Conservation (phyloP, 2,113 vertebrate species). For the Corythornis madagascariensis region DNA sequence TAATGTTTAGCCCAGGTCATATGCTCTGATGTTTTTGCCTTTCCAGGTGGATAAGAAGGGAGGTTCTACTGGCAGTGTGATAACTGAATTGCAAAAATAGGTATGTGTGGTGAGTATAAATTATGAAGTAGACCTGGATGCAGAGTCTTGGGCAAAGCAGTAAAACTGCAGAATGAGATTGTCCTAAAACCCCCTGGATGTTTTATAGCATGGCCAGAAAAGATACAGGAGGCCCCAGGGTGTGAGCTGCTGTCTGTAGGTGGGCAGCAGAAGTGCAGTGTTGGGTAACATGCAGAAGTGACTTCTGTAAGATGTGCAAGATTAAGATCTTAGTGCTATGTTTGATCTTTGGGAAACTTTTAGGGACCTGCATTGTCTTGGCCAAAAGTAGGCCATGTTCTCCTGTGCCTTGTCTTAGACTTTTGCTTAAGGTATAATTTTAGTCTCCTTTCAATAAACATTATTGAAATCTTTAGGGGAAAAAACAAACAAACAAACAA, state of each 20-base stretch:
- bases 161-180: not conserved
- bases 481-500: not conserved
- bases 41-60: not conserved
- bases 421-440: not conserved
- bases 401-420: not conserved
- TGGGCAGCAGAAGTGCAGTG: not conserved
- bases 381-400: not conserved
- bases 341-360: not conserved
- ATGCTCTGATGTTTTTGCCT: not conserved
- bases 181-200: not conserved
- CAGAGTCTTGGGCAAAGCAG: not conserved
- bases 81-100: not conserved
- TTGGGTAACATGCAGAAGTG: not conserved
- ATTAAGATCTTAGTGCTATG: not conserved
- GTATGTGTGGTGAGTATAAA: not conserved
- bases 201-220: not conserved
- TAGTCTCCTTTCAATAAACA: not conserved
- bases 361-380: not conserved
- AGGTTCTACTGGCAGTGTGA: not conserved
- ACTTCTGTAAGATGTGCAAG: not conserved
- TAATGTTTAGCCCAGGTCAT: not conserved
- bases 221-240: not conserved
- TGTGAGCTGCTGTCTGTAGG: not conserved
- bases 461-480: not conserved
- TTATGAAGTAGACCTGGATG: not conserved